Percentiles rank a stretch among this genome's conserved stretches.
These are phyloP conservation scores for Leptothorax acervorum DNA, from an alignment of 2,888 invertebrate genomes.

Conservation along the genomic window DNA sequence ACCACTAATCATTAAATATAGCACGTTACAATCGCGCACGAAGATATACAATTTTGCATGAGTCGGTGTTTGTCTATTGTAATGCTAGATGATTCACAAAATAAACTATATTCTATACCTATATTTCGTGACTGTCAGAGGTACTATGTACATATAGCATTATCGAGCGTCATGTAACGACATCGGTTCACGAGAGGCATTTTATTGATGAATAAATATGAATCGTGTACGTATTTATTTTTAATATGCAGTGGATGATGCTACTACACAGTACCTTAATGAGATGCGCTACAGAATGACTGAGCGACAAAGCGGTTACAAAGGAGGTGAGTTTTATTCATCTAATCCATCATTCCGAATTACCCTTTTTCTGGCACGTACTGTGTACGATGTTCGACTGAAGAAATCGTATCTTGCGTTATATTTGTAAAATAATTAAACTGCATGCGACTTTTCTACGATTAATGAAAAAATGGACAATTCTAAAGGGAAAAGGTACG, in stretches of 20 bases:
- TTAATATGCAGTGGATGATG: conserved; percentile 78
- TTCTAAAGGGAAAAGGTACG: neutral
- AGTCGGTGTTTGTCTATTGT: conserved; percentile 2
- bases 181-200: neutral
- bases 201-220: conserved; percentile 17
- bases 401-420: neutral
- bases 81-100: neutral
- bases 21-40: conserved; percentile 16
- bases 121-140: neutral
- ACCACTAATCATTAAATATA: neutral
- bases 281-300: conserved; percentile 81
- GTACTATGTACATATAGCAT: conserved; percentile 32
- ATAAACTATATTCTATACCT: neutral
- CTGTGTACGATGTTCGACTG: conserved; percentile 9
- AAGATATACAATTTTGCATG: conserved; percentile 8
- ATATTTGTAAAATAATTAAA: conserved; percentile 16
- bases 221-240: conserved; percentile 75
- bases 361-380: neutral
- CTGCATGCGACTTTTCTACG: neutral
- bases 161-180: conserved; percentile 14
- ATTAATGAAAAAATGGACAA: conserved; percentile 1
- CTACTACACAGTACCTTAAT: conserved; percentile 82
- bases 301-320: conserved; percentile 75
- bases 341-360: neutral
- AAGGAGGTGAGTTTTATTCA: conserved; percentile 77